Conservation (phyloP, 2,797 vertebrate species). For the Dicrostonyx torquatus region DNA sequence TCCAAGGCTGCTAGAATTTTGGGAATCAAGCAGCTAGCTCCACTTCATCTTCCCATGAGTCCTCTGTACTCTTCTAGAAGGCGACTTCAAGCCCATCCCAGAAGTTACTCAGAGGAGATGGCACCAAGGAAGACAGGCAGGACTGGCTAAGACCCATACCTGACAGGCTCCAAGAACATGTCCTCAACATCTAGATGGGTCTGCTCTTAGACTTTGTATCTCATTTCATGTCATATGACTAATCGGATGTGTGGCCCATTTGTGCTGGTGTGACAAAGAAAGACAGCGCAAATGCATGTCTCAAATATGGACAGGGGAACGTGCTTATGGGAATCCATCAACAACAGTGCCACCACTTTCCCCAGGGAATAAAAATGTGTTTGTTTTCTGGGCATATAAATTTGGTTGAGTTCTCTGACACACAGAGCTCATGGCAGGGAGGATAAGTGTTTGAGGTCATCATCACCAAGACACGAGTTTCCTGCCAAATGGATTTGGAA, state of each 20-base stretch:
- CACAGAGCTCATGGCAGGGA: constrained; percentile 6
- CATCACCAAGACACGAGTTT: not conserved
- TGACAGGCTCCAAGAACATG: not conserved
- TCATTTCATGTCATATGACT: not conserved
- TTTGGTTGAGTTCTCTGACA: constrained; percentile 17
- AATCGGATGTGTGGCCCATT: not conserved
- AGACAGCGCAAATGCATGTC: not conserved
- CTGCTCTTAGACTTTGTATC: not conserved
- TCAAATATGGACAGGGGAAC: not conserved
- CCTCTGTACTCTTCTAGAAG: not conserved
- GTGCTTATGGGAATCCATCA: not conserved
- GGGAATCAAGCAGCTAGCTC: not conserved
- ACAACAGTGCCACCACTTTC: not conserved
- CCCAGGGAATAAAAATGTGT: not conserved
- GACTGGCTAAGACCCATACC: not conserved
- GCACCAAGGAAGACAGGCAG: not conserved
- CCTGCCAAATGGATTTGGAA: not conserved
- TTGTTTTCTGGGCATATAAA: not conserved
- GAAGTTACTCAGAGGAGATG: not conserved
- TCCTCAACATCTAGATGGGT: not conserved
- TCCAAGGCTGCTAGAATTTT: not conserved
- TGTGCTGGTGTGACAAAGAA: not conserved
- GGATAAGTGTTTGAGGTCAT: not conserved
- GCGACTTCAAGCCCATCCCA: not conserved
- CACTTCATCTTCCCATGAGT: not conserved